Evolutionary conservation across 1,140 invertebrate genomes (phyloP), one percentile per base, ranked within the genome.

Genomic region (Tetramorium parvispinum): DNA sequence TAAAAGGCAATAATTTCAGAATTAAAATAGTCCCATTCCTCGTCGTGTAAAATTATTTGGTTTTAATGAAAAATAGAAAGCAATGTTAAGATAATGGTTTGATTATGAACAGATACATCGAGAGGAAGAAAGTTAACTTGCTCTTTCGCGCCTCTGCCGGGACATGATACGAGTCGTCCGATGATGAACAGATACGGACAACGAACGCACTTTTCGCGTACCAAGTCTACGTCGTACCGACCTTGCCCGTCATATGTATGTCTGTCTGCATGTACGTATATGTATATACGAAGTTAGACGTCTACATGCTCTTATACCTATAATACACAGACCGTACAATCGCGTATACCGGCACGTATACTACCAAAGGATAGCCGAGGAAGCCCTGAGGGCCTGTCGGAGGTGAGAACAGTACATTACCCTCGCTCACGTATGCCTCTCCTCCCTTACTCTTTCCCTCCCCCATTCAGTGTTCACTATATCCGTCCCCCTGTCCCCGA

Each of bases 361-460:
- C 85, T 63, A 87, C 53, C 61, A 63, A 90, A 88, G 87, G 85
- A 88, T 81, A 88, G 89, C 87, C 73, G 81, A 91, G 85, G 88
- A 91, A 88, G 86, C 90, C 91, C 91, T 68, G 87, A 89, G 91
- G 92, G 92, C 81, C 88, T 91, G 91, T 92, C 90, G 89, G 91
- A 92, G 91, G 92, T 92, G 92, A 92, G 91, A 92, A 92, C 91
- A 92, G 92, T 92, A 86, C 92, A 90, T 92, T 92, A 92, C 91
- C 92, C 91, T 88, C 89, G 91, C 88, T 87, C 53, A 76, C 85
- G 86, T 61, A 76, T 83, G 61, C 51, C 78, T 90, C 88, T 85
- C 65, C 66, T 51, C 40, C 68, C 66, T 55, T 40, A 61, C 82
- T 85, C 90, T 91, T 87, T 88, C 76, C 81, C 32, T 32, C 83